phyloP scores from a whole-genome alignment of 2,888 invertebrate genomes.

The Aradus depressus region DNA sequence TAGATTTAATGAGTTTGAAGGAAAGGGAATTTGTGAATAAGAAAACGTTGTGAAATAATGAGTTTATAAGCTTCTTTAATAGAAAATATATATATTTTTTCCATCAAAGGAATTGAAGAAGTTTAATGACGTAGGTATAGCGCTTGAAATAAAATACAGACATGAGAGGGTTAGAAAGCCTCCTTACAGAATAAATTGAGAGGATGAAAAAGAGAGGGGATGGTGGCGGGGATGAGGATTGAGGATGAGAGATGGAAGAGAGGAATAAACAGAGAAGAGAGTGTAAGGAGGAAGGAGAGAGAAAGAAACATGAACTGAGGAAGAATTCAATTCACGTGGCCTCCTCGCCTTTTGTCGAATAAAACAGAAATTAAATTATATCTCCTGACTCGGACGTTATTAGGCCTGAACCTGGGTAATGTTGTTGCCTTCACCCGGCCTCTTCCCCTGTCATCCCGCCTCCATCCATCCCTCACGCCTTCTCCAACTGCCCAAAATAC shows the following conservation, averaged over 20 bases:
- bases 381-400: conserved; percentile 8
- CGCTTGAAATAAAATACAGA: conserved; percentile 13
- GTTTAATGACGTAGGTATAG: conserved; percentile 13
- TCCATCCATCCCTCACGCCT: no score
- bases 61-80: no score
- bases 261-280: no score
- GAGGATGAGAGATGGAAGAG: not conserved
- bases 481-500: no score
- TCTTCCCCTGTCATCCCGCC: not conserved
- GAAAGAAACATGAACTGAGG: not conserved
- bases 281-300: not conserved
- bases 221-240: not conserved
- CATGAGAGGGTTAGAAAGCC: not conserved
- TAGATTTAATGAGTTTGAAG: no score
- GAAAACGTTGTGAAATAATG: conserved; percentile 4
- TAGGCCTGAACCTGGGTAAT: conserved; percentile 7
- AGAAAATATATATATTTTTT: conserved; percentile 6
- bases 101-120: conserved; percentile 12
- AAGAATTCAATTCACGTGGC: conserved; percentile 15
- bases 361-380: conserved; percentile 19
- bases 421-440: not conserved
- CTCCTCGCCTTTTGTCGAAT: conserved; percentile 18
- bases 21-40: no score
- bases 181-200: no score
- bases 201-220: conserved; percentile 1